phyloP scores from a whole-genome alignment of 2,113 vertebrate species.

The Sturnira hondurensis region DNA sequence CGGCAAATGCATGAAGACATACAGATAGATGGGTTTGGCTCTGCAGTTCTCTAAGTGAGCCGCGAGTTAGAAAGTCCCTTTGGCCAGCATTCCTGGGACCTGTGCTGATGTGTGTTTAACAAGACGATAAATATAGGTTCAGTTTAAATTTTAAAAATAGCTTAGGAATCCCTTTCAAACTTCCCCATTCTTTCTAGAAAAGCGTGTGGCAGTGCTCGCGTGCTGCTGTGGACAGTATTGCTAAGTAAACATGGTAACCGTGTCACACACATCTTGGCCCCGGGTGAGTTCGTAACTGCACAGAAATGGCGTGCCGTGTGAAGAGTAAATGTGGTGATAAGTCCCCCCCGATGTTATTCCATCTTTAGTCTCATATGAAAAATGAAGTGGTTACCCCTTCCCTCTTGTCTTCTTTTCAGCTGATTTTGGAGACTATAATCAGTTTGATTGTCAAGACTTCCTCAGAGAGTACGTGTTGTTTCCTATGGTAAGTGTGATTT shows the following conservation, averaged over 20 bases:
- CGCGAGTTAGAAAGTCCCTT: conserved; percentile 68
- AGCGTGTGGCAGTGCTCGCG: not conserved
- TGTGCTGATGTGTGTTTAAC: conserved; percentile 50
- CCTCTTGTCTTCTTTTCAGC: conserved; percentile 77
- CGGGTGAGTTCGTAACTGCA: not conserved
- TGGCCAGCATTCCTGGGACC: conserved; percentile 71
- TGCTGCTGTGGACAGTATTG: not conserved
- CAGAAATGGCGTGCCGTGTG: not conserved
- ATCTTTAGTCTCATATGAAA: not conserved
- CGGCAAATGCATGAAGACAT: conserved; percentile 61
- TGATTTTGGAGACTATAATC: conserved; percentile 94
- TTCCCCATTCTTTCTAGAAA: conserved; percentile 9
- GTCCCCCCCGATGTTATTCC: not conserved
- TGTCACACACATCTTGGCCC: not conserved
- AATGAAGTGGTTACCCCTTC: not conserved
- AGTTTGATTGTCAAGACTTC: conserved; percentile 95
- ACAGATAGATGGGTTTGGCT: conserved; percentile 65
- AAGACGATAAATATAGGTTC: conserved; percentile 60
- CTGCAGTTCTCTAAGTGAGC: conserved; percentile 56
- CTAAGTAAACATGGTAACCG: not conserved
- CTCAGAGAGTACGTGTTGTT: conserved; percentile 95
- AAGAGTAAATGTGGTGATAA: not conserved
- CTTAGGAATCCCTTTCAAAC: conserved; percentile 59
- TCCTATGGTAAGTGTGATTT: conserved; percentile 91
- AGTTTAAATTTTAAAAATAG: not conserved